Evolutionary conservation across 1,140 invertebrate genomes (phyloP).

Genomic region (Manduca sexta): DNA sequence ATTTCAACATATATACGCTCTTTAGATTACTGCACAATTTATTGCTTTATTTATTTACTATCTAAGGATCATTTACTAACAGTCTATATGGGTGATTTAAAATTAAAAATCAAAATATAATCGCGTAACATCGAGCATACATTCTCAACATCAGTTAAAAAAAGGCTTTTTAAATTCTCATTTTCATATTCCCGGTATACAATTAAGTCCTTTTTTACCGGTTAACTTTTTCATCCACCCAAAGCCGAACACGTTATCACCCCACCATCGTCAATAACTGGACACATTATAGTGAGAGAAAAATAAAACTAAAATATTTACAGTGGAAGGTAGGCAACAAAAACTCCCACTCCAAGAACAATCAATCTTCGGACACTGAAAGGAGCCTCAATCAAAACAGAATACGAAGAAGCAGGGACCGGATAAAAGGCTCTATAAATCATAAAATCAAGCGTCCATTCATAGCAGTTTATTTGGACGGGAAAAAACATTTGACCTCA

Average conservation of each 20-base stretch:
- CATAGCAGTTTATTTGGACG: slow-evolving; percentile 55
- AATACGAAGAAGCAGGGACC: slow-evolving; percentile 56
- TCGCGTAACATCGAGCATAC: no score
- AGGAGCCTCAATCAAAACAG: slow-evolving; percentile 70
- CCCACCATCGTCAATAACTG: neutral
- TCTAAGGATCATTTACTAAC: no score
- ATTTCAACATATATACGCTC: no score
- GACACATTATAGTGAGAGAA: slow-evolving; percentile 7
- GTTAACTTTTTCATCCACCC: no score
- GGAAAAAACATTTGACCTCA: slow-evolving; percentile 56
- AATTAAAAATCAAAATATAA: no score
- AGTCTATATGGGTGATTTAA: no score
- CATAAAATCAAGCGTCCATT: slow-evolving; percentile 68
- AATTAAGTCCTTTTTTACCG: neutral
- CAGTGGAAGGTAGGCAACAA: slow-evolving; percentile 52
- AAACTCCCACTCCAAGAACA: slow-evolving; percentile 66
- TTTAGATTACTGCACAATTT: slow-evolving; percentile 1
- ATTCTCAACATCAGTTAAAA: no score
- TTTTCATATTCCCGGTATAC: slow-evolving; percentile 9
- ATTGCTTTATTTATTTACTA: no score
- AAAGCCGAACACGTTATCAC: neutral
- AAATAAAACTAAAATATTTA: slow-evolving; percentile 54
- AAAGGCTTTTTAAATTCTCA: no score
- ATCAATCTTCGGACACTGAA: slow-evolving; percentile 65
- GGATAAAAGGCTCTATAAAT: slow-evolving; percentile 68